phyloP scores from a whole-genome alignment of 2,888 invertebrate genomes.

The Hylaea fasciaria region DNA sequence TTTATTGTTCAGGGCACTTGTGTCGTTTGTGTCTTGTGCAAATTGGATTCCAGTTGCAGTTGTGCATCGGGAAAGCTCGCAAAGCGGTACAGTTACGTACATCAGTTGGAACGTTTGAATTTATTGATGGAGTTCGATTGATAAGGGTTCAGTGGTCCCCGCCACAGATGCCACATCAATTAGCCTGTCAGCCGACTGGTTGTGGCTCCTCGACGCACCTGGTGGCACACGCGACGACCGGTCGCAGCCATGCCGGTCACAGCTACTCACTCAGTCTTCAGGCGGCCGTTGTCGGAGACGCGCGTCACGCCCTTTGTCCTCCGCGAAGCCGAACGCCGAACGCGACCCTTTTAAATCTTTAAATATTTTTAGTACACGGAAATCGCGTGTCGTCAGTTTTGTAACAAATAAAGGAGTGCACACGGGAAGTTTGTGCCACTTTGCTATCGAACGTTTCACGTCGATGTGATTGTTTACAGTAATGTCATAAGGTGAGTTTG shows the following conservation, averaged over 20 bases:
- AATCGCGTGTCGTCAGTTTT: conserved; percentile 63
- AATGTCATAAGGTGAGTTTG: conserved; percentile 69
- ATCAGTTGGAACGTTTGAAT: conserved; percentile 18
- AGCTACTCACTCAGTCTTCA: conserved; percentile 58
- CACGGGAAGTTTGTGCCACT: conserved; percentile 59
- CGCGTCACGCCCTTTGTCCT: conserved; percentile 74
- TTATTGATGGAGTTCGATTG: conserved; percentile 42
- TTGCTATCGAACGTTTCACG: conserved; percentile 58
- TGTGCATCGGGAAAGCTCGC: conserved; percentile 11
- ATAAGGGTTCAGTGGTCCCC: conserved; percentile 43
- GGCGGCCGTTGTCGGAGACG: conserved; percentile 65
- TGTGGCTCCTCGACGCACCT: conserved; percentile 61
- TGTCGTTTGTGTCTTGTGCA: conserved; percentile 23
- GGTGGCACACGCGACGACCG: conserved; percentile 53
- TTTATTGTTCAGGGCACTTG: conserved; percentile 39
- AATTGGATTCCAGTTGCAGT: conserved; percentile 43
- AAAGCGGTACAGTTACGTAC: conserved; percentile 9
- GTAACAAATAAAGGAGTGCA: conserved; percentile 49
- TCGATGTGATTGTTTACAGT: conserved; percentile 66
- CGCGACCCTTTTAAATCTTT: conserved; percentile 66
- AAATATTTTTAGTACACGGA: conserved; percentile 75
- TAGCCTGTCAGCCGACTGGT: conserved; percentile 52
- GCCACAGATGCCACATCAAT: conserved; percentile 61
- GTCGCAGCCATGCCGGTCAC: conserved; percentile 20
- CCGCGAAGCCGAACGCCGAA: conserved; percentile 44